Conservation (phyloP, 2,888 invertebrate species). For the Apamea sordens region DNA sequence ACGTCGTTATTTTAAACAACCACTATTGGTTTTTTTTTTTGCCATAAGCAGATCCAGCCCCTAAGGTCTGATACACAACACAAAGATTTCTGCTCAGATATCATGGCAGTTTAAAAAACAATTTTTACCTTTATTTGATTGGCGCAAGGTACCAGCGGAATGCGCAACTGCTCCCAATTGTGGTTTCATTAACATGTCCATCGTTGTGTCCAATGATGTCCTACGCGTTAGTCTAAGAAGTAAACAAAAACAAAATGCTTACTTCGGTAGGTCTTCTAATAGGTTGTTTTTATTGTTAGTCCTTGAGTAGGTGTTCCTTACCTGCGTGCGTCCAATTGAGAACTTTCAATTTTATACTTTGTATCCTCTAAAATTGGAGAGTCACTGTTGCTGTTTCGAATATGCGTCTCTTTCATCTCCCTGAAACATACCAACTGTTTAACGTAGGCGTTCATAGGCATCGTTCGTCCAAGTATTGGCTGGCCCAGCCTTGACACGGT, state of each 20-base stretch:
- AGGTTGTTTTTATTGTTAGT: no score
- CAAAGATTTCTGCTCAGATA: background rate
- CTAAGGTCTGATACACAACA: background rate
- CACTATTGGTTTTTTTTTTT: background rate
- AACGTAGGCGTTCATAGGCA: slow-evolving; percentile 13
- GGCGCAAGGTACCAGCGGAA: slow-evolving; percentile 85
- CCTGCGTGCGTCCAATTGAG: slow-evolving; percentile 77
- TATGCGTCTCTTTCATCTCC: slow-evolving; percentile 87
- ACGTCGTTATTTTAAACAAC: background rate
- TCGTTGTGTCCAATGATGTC: slow-evolving; percentile 82
- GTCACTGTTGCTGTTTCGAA: slow-evolving; percentile 75
- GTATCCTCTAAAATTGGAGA: slow-evolving; percentile 71
- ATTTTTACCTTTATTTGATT: slow-evolving; percentile 74
- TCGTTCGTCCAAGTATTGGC: slow-evolving; percentile 44
- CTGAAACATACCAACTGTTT: slow-evolving; percentile 71
- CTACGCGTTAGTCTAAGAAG: slow-evolving; percentile 79
- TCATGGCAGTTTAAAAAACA: background rate
- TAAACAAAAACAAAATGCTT: slow-evolving; percentile 15
- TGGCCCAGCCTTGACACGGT: slow-evolving; percentile 77
- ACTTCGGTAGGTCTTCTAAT: background rate
- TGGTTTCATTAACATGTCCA: slow-evolving; percentile 80
- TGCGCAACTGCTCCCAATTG: slow-evolving; percentile 78
- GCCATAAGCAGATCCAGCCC: background rate
- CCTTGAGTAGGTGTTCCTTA: slow-evolving; percentile 50
- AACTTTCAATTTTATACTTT: slow-evolving; percentile 69